phyloP scores from a whole-genome alignment of 1,140 invertebrate genomes.

The Drosophila auraria region DNA sequence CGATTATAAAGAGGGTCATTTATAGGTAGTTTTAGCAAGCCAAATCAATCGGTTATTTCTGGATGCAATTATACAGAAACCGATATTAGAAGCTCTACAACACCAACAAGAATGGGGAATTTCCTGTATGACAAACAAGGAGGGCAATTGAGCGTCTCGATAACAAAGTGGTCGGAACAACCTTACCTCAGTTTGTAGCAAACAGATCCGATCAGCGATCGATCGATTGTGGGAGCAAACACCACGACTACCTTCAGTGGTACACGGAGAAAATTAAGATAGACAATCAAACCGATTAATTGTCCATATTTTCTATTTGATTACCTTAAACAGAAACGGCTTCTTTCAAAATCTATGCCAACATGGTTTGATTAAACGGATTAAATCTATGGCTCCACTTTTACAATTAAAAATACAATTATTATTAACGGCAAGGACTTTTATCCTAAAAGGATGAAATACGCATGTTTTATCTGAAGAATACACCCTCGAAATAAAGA shows the following conservation, averaged over 20 bases:
- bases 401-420: no score
- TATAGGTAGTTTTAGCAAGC: slow-evolving; percentile 23
- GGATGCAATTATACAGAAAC: slow-evolving; percentile 50
- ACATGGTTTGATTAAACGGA: not conserved
- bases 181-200: slow-evolving; percentile 33
- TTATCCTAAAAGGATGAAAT: no score
- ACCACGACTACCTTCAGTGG: slow-evolving; percentile 3
- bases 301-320: not conserved
- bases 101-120: slow-evolving; percentile 30
- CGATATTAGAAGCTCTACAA: slow-evolving; percentile 4
- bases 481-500: no score
- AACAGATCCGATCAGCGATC: slow-evolving; percentile 25
- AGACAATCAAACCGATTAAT: not conserved
- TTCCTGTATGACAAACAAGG: slow-evolving; percentile 66
- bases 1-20: slow-evolving; percentile 41
- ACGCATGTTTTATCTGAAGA: no score
- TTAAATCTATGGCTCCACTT: not conserved
- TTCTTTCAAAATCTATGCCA: no score
- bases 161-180: slow-evolving; percentile 13
- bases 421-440: no score
- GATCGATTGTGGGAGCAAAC: slow-evolving; percentile 61
- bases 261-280: slow-evolving; percentile 27
- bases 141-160: slow-evolving; percentile 36
- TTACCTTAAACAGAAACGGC: not conserved
- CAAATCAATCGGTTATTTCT: slow-evolving; percentile 21